Base-by-base conservation (phyloP, 2,888 invertebrate species). In the Drepana falcataria region DNA sequence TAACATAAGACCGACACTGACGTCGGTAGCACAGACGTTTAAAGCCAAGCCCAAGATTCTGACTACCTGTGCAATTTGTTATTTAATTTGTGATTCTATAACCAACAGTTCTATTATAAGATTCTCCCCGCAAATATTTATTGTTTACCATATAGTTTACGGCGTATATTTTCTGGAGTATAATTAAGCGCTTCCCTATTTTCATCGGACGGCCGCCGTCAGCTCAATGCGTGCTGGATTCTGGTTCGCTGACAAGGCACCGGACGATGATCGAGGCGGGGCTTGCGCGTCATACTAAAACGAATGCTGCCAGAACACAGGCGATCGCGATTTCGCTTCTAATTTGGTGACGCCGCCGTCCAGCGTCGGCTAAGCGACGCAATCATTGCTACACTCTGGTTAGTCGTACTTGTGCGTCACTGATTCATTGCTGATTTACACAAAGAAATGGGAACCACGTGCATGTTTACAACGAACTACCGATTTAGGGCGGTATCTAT, bases 301-400 rank as follows among this genome's bases (percentile, higher is more conserved):
- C 51, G 40, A 41, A 80, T 80, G 80, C 71, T 74, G 68, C 61
- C 64, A 71, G 66, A 70, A 69, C 65, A 66, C 64, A 69, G 65
- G 65, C 69, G 76, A 61, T 66, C 66, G 65, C 64, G 66, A 62
- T 67, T 76, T 83, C 82, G 83, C 81, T 80, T 88, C 87, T 88
- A 88, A 88, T 87, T 88, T 87, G 85, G 90, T 89, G 90, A 89
- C 90, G 89, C 77, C 64, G 76, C 60, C 58, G 60, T 53, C 57
- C 33, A 62, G 61, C 69, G 68, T 62, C 59, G 63, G 54, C 63
- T 49, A 55, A 56, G 56, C 65, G 55, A 82, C 80, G 77, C 77
- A 73, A 78, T 77, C 61, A 67, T 63, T 53, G 65, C 78, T 75
- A 77, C 78, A 73, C 70, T 64, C 59, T 54, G 53, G 61, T 53